Base-by-base conservation (phyloP, 1,140 invertebrate genomes). In the Theocolax elegans region DNA sequence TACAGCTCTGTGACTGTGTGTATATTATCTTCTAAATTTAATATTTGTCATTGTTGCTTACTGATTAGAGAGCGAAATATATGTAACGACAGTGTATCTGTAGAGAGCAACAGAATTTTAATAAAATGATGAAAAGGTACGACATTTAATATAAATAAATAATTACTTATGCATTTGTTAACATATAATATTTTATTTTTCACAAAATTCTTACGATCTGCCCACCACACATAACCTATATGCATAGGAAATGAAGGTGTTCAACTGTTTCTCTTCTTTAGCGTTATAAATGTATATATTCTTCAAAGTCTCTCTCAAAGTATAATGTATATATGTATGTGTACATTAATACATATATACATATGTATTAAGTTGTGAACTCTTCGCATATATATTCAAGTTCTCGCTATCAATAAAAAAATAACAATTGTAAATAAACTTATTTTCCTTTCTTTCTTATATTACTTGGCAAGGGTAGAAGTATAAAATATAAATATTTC, bases 51-150 rank as follows among this genome's bases (percentile, higher is more conserved):
- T n/a, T n/a, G n/a, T n/a, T n/a, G n/a, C n/a, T n/a, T n/a, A n/a
- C n/a, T n/a, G n/a, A n/a, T n/a, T n/a, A n/a, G n/a, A n/a, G n/a
- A n/a, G n/a, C n/a, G n/a, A n/a, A n/a, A n/a, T n/a, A n/a, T n/a
- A n/a, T n/a, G n/a, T n/a, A n/a, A n/a, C n/a, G n/a, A n/a, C n/a
- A n/a, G n/a, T n/a, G n/a, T n/a, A n/a, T n/a, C n/a, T n/a, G n/a
- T n/a, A n/a, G n/a, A n/a, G n/a, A n/a, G n/a, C n/a, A n/a, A n/a
- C n/a, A n/a, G n/a, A n/a, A n/a, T 46, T 58, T 46, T 42, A n/a
- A n/a, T 59, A 13, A 23, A 21, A 67, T 67, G 51, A 46, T 67
- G 51, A 67, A 58, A 67, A 58, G 64, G 64, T 67, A 67, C 15
- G 35, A 23, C n/a, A n/a, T n/a, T n/a, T n/a, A n/a, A n/a, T 35